Evolutionary conservation across 2,113 vertebrate genomes (phyloP), one percentile per base, ranked within the genome.

Genomic region (Nicator chloris): DNA sequence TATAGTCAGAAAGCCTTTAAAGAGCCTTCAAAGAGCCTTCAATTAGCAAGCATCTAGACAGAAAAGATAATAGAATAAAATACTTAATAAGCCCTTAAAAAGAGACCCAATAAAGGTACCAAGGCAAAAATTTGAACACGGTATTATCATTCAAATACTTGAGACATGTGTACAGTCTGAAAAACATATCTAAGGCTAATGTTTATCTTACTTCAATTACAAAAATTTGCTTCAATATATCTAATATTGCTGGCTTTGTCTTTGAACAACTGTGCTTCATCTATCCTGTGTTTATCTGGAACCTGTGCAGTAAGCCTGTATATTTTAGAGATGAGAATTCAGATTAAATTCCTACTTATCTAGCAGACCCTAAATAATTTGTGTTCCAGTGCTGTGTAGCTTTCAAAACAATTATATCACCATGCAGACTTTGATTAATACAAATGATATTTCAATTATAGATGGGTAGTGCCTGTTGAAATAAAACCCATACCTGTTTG

Each of bases 371-470:
- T 80, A 68, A 76, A 61, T 8, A 76, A 85, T 85, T 53, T 65
- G 33, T 83, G 18, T 71, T 91, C 33, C 30, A n/a, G 1, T 40
- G 27, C 21, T 54, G 9, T 57, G 50, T 53, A 90, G 28, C 31
- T 91, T 83, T 76, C 61, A 76, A 87, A 95, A 85, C 31, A 91
- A 78, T 63, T 93, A 64, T 26, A 86, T 10, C 24, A 70, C 71
- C 35, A 30, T 17, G 35, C 51, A 75, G 83, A 81, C 40, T 59
- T 69, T 84, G 65, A 89, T 60, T 89, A 92, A 53, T 45, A 82
- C 42, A 92, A 87, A 70, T 85, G 11, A 57, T 91, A 82, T 84
- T 95, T 95, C 57, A 82, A 33, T 92, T 87, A 79, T 57, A 92
- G 23, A 63, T 89, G 31, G 53, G 31, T 22, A 86, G 33, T 60